These are phyloP conservation scores for Melanotaenia parkinsoni DNA, from an alignment of 2,797 vertebrate species.

Conservation along the genomic window DNA sequence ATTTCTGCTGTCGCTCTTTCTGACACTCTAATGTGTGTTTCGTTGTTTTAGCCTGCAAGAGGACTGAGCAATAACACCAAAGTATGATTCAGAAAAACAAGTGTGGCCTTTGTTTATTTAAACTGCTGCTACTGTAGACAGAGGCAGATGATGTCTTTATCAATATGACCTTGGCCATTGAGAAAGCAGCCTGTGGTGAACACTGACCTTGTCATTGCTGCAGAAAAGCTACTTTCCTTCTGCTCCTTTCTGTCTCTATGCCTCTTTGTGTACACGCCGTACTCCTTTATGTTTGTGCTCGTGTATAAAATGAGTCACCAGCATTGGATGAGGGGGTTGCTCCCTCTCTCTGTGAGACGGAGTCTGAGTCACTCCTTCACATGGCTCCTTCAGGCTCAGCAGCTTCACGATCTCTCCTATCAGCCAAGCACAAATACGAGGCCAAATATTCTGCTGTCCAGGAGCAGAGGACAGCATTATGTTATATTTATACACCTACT, in stretches of 20 bases:
- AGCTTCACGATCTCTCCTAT: constrained; percentile 32
- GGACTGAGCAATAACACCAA: constrained; percentile 9
- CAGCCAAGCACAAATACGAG: constrained; percentile 28
- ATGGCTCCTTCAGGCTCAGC: constrained; percentile 30
- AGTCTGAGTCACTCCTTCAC: constrained; percentile 62
- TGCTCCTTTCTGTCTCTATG: constrained; percentile 22
- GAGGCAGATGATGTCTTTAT: constrained; percentile 62
- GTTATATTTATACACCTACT: constrained; percentile 44
- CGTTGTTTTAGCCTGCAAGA: constrained; percentile 19
- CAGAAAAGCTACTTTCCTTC: constrained; percentile 27
- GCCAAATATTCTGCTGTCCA: constrained; percentile 55
- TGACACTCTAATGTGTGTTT: background rate
- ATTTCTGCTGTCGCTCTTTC: background rate
- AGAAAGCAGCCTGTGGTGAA: constrained; percentile 41
- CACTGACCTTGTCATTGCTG: constrained; percentile 44
- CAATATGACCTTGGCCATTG: constrained; percentile 42
- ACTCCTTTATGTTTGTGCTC: constrained; percentile 30
- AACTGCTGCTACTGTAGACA: constrained; percentile 52
- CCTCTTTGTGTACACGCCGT: constrained; percentile 39
- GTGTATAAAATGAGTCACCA: constrained; percentile 65
- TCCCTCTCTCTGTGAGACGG: constrained; percentile 47
- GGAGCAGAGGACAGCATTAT: constrained; percentile 32
- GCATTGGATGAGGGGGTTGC: constrained; percentile 36
- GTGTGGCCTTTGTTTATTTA: constrained; percentile 71
- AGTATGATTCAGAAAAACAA: constrained; percentile 53